These are phyloP conservation scores for Acronicta alni DNA, from an alignment of 2,888 invertebrate genomes.

Conservation along the genomic window DNA sequence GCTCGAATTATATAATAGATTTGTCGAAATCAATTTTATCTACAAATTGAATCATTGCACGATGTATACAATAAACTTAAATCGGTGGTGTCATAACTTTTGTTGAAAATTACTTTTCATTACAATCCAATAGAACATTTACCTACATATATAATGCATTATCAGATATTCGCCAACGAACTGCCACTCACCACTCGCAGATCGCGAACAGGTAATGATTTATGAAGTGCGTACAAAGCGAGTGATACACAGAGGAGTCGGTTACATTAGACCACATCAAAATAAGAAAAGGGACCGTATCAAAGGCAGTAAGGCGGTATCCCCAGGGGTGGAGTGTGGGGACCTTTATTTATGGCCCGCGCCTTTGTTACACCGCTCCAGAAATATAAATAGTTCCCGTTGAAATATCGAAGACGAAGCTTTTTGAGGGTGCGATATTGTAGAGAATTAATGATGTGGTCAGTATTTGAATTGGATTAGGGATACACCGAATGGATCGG, in stretches of 20 bases:
- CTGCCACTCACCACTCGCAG: slow-evolving; percentile 49
- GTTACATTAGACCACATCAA: slow-evolving; percentile 84
- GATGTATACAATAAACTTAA: too few relatives aligned
- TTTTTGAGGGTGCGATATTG: slow-evolving; percentile 86
- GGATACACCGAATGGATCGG: slow-evolving; percentile 65
- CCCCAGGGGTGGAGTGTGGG: slow-evolving; percentile 72
- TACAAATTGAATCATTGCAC: too few relatives aligned
- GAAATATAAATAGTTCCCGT: slow-evolving; percentile 88
- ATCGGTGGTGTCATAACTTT: too few relatives aligned
- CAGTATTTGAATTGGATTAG: slow-evolving; percentile 86
- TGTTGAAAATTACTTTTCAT: neutral
- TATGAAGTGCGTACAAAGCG: slow-evolving; percentile 78
- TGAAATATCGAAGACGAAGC: slow-evolving; percentile 83
- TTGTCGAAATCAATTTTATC: too few relatives aligned
- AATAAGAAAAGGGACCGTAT: slow-evolving; percentile 87
- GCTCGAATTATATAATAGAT: too few relatives aligned
- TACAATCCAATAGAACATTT: neutral
- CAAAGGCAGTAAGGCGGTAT: slow-evolving; percentile 85
- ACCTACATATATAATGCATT: slow-evolving; percentile 1
- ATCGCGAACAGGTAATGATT: slow-evolving; percentile 82
- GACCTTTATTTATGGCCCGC: slow-evolving; percentile 85
- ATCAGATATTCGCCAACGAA: slow-evolving; percentile 24
- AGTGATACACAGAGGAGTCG: slow-evolving; percentile 77
- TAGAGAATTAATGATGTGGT: slow-evolving; percentile 88
- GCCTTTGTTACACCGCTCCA: slow-evolving; percentile 83